Conservation (phyloP, 2,113 vertebrate species). For the Todiramphus chloris region DNA sequence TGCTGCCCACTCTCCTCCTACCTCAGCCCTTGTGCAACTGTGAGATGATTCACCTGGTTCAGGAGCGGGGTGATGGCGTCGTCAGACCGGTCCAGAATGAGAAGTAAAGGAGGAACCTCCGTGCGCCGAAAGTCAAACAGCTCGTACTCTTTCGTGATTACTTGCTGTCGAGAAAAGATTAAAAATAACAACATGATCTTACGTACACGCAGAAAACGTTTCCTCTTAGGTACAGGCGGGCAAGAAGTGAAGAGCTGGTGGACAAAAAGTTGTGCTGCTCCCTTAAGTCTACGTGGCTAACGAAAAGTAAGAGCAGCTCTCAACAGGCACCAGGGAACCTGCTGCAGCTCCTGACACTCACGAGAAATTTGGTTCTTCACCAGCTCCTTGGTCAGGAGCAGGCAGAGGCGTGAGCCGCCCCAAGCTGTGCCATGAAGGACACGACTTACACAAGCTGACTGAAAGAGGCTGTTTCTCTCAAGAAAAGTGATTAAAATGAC, state of each 20-base stretch:
- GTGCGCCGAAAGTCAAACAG: conserved; percentile 97
- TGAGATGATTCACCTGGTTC: conserved; percentile 73
- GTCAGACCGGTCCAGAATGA: conserved; percentile 91
- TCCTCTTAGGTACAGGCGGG: background rate
- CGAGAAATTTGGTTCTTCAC: fast-evolving
- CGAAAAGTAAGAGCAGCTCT: background rate
- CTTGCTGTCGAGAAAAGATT: conserved; percentile 79
- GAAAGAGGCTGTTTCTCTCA: background rate
- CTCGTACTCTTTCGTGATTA: conserved; percentile 96
- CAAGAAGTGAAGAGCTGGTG: background rate
- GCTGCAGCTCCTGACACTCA: background rate
- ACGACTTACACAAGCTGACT: background rate
- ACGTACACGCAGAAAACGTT: background rate
- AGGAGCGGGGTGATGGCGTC: conserved; percentile 91
- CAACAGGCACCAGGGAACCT: background rate
- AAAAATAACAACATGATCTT: background rate
- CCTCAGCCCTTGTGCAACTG: background rate
- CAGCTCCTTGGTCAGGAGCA: background rate
- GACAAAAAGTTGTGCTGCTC: background rate
- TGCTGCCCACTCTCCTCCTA: background rate
- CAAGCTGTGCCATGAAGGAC: fast-evolving
- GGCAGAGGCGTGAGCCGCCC: background rate
- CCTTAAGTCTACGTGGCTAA: background rate
- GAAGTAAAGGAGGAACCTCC: conserved; percentile 90
- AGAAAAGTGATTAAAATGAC: too few species aligned